Percentiles rank a stretch among this genome's conserved stretches.
phyloP scores from a whole-genome alignment of 2,888 invertebrate species.

The Macropis europaea region DNA sequence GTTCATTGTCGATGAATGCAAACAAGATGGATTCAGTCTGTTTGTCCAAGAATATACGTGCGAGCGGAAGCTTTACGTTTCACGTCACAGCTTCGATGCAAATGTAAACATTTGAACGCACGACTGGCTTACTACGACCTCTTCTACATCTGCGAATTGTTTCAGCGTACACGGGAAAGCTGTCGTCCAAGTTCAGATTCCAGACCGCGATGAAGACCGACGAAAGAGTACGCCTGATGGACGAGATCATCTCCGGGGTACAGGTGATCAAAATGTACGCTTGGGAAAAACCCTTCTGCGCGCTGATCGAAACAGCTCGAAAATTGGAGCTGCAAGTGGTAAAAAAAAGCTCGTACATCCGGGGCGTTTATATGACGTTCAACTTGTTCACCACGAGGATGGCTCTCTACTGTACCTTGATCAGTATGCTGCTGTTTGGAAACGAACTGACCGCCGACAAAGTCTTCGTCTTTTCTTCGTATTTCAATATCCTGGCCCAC shows the following conservation, averaged over 20 bases:
- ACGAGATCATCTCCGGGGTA: conserved; percentile 88
- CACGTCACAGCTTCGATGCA: too few relatives aligned
- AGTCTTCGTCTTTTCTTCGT: conserved; percentile 82
- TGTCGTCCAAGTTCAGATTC: conserved; percentile 79
- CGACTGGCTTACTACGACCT: too few relatives aligned
- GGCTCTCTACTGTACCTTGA: conserved; percentile 88
- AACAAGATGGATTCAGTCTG: too few relatives aligned
- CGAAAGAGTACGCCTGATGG: conserved; percentile 88
- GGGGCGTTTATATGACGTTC: conserved; percentile 87
- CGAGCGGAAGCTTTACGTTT: background rate
- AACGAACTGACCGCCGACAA: conserved; percentile 87
- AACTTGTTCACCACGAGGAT: conserved; percentile 91
- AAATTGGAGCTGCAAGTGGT: conserved; percentile 82
- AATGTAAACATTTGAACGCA: too few relatives aligned
- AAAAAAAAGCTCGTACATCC: conserved; percentile 83
- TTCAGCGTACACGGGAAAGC: conserved; percentile 77
- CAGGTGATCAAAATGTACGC: conserved; percentile 90
- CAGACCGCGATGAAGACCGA: conserved; percentile 85
- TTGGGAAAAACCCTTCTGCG: conserved; percentile 87
- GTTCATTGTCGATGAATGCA: too few relatives aligned
- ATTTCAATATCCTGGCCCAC: conserved; percentile 81
- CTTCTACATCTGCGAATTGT: background rate
- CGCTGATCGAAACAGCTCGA: conserved; percentile 83
- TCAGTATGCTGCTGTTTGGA: conserved; percentile 85
- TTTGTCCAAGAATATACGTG: too few relatives aligned